A percentile compares a stretch with the other conserved stretches of the same genome.
These are phyloP conservation scores for Prosapia bicincta DNA, from an alignment of 2,888 invertebrate species.

Conservation along the genomic window DNA sequence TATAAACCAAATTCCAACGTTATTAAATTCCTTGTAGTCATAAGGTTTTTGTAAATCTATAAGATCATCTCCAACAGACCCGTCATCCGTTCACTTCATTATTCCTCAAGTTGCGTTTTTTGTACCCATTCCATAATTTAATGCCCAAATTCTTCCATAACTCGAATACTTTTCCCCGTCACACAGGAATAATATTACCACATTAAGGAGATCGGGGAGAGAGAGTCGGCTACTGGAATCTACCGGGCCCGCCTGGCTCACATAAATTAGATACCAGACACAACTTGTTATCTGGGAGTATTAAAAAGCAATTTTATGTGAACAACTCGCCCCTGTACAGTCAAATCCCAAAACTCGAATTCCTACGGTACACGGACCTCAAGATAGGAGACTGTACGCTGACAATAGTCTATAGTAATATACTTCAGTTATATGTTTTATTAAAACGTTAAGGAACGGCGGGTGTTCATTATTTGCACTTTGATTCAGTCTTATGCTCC, in stretches of 20 bases:
- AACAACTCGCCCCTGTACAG: constrained; percentile 14
- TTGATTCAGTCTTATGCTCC: no score
- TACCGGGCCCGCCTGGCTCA: background rate
- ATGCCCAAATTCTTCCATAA: background rate
- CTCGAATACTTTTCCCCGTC: background rate
- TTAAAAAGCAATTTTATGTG: constrained; percentile 26
- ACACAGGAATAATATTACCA: background rate
- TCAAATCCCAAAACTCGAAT: background rate
- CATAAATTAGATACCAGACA: background rate
- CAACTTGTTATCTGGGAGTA: background rate
- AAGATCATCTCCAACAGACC: no score
- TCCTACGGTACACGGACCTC: background rate
- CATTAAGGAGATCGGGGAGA: constrained; percentile 19
- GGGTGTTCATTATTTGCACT: no score
- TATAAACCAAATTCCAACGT: no score
- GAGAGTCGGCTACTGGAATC: constrained; percentile 25
- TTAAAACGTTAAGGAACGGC: no score
- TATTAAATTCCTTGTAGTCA: no score
- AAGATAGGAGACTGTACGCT: background rate
- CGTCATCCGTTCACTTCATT: no score
- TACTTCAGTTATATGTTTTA: no score
- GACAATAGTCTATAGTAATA: background rate
- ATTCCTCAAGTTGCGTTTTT: no score
- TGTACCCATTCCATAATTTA: no score
- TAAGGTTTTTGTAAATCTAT: no score